Conservation (phyloP, 2,113 vertebrate genomes). For the Deroptyus accipitrinus region DNA sequence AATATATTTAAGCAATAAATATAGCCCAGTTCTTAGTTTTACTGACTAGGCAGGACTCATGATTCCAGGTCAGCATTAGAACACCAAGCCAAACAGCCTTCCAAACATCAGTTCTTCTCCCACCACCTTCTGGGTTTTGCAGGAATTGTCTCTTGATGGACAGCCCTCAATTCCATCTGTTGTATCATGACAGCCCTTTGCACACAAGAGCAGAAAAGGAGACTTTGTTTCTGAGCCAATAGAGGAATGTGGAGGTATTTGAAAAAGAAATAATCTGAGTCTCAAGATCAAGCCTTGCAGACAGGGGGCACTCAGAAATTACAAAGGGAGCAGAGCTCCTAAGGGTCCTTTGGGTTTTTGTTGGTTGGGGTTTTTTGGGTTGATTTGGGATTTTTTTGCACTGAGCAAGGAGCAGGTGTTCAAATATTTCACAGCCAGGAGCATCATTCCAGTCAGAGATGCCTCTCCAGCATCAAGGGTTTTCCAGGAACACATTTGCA, state of each 20-base stretch:
- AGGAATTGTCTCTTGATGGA: background rate
- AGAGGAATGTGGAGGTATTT: background rate
- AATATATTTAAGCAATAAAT: background rate
- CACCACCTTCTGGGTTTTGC: background rate
- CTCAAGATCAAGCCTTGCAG: background rate
- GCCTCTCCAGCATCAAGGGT: slow-evolving; percentile 1
- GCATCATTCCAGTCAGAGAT: slow-evolving; percentile 47
- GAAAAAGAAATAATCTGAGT: background rate
- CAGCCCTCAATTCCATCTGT: background rate
- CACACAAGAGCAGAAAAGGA: background rate
- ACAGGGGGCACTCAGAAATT: background rate
- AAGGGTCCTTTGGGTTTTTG: background rate
- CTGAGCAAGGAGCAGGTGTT: slow-evolving; percentile 37
- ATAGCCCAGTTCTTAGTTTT: background rate
- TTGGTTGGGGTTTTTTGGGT: background rate
- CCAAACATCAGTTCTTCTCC: background rate
- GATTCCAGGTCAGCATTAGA: background rate
- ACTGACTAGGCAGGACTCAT: background rate
- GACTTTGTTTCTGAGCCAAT: background rate
- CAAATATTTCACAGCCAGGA: slow-evolving; percentile 47
- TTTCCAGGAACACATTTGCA: slow-evolving; percentile 63
- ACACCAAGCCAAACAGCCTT: background rate
- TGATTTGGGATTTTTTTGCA: background rate
- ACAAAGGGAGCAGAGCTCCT: background rate
- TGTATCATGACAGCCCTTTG: background rate